These are phyloP conservation scores for Anhinga anhinga DNA, from an alignment of 2,113 vertebrate genomes.

Conservation along the genomic window DNA sequence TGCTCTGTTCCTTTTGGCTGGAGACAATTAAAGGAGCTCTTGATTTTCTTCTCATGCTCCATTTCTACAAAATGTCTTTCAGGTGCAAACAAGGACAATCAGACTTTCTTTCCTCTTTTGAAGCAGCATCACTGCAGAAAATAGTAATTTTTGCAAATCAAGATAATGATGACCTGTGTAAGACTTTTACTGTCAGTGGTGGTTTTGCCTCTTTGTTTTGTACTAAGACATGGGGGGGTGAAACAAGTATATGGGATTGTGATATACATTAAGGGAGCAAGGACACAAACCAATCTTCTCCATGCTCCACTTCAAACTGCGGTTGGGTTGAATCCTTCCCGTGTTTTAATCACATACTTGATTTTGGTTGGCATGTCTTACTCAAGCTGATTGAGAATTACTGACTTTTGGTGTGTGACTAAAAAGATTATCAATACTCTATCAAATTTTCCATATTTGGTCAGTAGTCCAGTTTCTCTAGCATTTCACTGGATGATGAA, in stretches of 20 bases:
- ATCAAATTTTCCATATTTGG: not conserved
- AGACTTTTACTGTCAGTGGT: not conserved
- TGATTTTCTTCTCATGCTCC: slow-evolving; percentile 54
- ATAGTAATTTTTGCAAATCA: slow-evolving; percentile 61
- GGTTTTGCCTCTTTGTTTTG: not conserved
- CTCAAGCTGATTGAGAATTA: not conserved
- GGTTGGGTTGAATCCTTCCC: not conserved
- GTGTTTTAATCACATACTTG: not conserved
- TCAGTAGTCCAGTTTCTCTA: not conserved
- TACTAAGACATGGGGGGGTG: not conserved
- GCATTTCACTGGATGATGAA: not conserved
- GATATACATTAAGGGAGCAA: not conserved
- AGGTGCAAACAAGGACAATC: not conserved
- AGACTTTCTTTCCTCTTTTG: slow-evolving; percentile 39
- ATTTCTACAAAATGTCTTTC: slow-evolving; percentile 60
- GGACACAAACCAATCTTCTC: not conserved
- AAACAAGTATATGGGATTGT: slow-evolving; percentile 44
- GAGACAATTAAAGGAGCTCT: slow-evolving; percentile 35
- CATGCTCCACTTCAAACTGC: not conserved
- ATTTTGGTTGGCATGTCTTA: not conserved
- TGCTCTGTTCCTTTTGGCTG: not conserved
- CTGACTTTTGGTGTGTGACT: not conserved
- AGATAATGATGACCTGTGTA: slow-evolving; percentile 48
- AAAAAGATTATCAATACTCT: not conserved
- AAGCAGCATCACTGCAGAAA: slow-evolving; percentile 47